phyloP scores from a whole-genome alignment of 2,797 vertebrate species.

The Oryzias sinensis region DNA sequence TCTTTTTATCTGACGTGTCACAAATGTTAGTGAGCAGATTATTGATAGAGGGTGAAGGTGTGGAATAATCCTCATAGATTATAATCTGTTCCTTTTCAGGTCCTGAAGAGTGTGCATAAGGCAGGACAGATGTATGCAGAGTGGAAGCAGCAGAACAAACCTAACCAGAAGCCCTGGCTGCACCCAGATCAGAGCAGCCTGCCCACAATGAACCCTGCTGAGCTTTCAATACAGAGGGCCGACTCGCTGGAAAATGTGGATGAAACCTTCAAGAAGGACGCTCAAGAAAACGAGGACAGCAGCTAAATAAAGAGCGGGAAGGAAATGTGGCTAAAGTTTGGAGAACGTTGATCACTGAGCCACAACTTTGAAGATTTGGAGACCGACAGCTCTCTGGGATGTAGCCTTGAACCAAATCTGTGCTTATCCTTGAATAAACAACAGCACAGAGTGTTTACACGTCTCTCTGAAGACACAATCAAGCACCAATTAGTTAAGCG shows the following conservation, averaged over 20 bases:
- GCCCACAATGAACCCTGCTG: constrained; percentile 67
- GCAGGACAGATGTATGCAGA: constrained; percentile 74
- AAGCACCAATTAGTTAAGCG: constrained; percentile 41
- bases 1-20: no score
- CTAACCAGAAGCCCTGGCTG: constrained; percentile 78
- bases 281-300: constrained; percentile 67
- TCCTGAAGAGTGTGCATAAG: constrained; percentile 76
- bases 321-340: neutral
- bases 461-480: constrained; percentile 24
- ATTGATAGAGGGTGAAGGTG: constrained; percentile 35
- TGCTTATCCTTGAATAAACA: constrained; percentile 32
- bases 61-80: constrained; percentile 10
- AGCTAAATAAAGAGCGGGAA: constrained; percentile 46
- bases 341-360: constrained; percentile 5
- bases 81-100: constrained; percentile 59
- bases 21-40: constrained; percentile 4
- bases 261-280: constrained; percentile 62
- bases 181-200: constrained; percentile 77
- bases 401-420: neutral
- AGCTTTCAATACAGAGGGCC: constrained; percentile 75
- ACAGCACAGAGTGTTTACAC: constrained; percentile 60
- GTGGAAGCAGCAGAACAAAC: constrained; percentile 77
- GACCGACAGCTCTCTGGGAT: constrained; percentile 16
- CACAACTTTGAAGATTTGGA: constrained; percentile 14
- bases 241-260: constrained; percentile 81